Evolutionary conservation across 2,888 invertebrate genomes (phyloP).

Genomic region (Pogonocherus hispidulus): DNA sequence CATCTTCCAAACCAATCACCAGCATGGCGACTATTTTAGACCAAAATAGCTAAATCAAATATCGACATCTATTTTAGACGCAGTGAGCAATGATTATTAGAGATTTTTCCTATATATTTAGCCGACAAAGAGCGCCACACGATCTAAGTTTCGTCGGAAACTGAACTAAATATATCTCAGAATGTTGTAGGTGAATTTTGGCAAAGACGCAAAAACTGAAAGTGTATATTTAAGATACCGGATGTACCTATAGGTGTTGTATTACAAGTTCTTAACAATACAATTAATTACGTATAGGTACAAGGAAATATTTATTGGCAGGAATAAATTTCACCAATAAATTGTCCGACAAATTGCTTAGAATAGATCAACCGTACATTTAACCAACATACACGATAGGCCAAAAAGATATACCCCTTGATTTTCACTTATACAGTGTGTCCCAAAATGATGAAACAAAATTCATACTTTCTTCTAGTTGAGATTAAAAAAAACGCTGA

Average conservation of each 20-base stretch:
- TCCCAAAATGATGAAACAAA: no score
- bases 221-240: conserved; percentile 13
- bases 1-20: conserved; percentile 34
- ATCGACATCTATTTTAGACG: conserved; percentile 16
- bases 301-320: no score
- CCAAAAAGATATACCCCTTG: no score
- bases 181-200: conserved; percentile 51
- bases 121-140: not conserved
- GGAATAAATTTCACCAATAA: not conserved
- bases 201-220: conserved; percentile 40
- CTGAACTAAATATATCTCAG: conserved; percentile 46
- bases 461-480: no score
- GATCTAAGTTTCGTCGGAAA: conserved; percentile 16
- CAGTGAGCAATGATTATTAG: not conserved
- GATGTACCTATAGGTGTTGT: not conserved
- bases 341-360: not conserved
- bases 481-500: no score
- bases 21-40: conserved; percentile 34
- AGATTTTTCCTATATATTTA: not conserved
- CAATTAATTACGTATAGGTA: no score
- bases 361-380: no score
- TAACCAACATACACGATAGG: no score
- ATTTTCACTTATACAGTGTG: no score
- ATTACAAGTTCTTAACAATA: not conserved
- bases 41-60: conserved; percentile 13